phyloP scores from a whole-genome alignment of 2,113 vertebrate genomes.

The Rhabdornis inornatus region DNA sequence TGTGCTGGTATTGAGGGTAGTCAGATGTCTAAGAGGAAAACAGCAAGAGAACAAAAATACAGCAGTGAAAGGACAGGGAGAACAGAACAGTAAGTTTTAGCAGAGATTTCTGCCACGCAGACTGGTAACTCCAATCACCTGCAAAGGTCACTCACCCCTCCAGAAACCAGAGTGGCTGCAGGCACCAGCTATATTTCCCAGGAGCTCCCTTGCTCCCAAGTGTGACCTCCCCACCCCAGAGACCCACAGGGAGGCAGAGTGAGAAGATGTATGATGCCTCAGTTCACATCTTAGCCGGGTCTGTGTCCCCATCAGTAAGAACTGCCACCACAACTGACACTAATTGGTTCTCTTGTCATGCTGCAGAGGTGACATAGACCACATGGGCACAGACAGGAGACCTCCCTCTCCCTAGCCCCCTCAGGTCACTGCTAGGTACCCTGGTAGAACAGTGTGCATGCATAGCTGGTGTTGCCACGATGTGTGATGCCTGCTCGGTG shows the following conservation, averaged over 20 bases:
- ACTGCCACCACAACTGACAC: constrained; percentile 7
- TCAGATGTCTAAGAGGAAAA: not conserved
- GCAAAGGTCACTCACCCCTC: not conserved
- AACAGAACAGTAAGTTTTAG: not conserved
- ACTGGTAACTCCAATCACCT: not conserved
- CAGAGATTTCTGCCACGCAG: not conserved
- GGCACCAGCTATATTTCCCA: not conserved
- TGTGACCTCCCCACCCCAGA: not conserved
- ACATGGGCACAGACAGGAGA: not conserved
- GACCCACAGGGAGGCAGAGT: not conserved
- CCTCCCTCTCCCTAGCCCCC: not conserved
- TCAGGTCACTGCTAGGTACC: constrained; percentile 9
- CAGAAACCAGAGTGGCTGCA: rapidly evolving
- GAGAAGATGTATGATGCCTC: not conserved
- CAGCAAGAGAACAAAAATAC: not conserved
- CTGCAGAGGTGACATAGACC: constrained; percentile 24
- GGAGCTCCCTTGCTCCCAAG: not conserved
- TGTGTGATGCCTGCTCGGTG: constrained; percentile 7
- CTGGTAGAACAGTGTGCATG: not conserved
- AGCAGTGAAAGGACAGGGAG: not conserved
- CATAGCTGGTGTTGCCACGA: not conserved
- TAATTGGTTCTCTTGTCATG: constrained; percentile 34
- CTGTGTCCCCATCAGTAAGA: constrained; percentile 11
- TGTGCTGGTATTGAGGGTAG: not conserved
- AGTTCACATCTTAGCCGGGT: constrained; percentile 1